These are phyloP conservation scores for Hirundichthys speculiger DNA, from an alignment of 2,113 vertebrate species.

Conservation along the genomic window DNA sequence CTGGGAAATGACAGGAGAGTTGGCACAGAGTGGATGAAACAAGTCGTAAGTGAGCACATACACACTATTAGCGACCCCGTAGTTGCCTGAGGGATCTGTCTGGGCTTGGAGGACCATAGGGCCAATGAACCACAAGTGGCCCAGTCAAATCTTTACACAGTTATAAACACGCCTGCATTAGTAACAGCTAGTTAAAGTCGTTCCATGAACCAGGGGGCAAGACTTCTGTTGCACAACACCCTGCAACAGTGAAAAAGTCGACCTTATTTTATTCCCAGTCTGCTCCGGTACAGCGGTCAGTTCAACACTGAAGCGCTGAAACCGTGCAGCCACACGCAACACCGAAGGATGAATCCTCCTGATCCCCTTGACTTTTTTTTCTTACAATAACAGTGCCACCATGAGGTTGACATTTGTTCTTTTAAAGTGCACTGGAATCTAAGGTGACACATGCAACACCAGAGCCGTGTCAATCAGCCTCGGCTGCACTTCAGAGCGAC, in stretches of 20 bases:
- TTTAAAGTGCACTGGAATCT: not conserved
- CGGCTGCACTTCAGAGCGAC: not conserved
- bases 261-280: too few species aligned
- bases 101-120: slow-evolving; percentile 42
- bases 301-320: not conserved
- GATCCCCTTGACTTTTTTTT: not conserved
- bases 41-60: slow-evolving; percentile 10
- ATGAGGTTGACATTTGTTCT: not conserved
- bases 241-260: slow-evolving; percentile 14
- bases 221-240: slow-evolving; percentile 26
- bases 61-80: slow-evolving; percentile 19
- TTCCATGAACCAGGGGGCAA: slow-evolving; percentile 38
- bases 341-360: not conserved
- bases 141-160: slow-evolving; percentile 62
- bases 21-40: slow-evolving; percentile 20
- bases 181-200: slow-evolving; percentile 59
- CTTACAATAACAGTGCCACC: slow-evolving; percentile 3
- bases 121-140: slow-evolving; percentile 61
- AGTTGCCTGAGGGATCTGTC: slow-evolving; percentile 54
- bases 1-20: slow-evolving; percentile 35
- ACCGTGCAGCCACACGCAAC: not conserved
- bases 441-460: not conserved
- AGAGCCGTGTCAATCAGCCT: not conserved
- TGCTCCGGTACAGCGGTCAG: not conserved
- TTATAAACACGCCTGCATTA: slow-evolving; percentile 66